Evolutionary conservation across 2,797 vertebrate genomes (phyloP), one percentile per base, ranked within the genome.

Genomic region (Hephaestus fuliginosus): DNA sequence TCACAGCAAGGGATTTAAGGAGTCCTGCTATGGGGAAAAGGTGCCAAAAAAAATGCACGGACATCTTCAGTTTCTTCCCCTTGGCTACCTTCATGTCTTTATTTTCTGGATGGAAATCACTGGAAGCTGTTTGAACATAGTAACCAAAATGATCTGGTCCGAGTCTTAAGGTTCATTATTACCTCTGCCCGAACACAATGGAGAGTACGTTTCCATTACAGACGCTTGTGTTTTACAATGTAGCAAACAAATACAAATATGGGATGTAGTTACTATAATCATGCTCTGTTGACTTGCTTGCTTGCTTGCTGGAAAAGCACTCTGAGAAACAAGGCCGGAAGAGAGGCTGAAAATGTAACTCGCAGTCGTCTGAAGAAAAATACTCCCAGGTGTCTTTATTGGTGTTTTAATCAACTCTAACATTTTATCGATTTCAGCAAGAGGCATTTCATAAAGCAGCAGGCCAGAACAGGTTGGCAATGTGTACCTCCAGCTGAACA

Each of bases 331-430:
- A 28, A 81, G 57, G 63, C 58, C 39, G 10, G 81, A 74, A 77
- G 63, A 73, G 36, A 75, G 51, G 72, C 73, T 83, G 65, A 74
- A 78, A 82, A 72, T 75, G 75, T 84, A 80, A 84, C 76, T 67
- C n/a, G 12, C 77, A 72, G 81, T 81, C 36, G 22, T 88, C 77
- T 78, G 65, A 78, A 67, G 79, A 89, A 74, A 89, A 80, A 87
- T 74, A 81, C 90, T 84, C 91, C 60, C 0, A 70, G 82, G 91
- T 87, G 90, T 89, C 86, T 90, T 93, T 91, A 92, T 92, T 88
- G 88, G 80, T 92, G 90, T 93, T 93, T 93, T 93, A 94, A 94
- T 94, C 91, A 92, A 92, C 81, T 91, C 89, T 61, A 92, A 90
- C 86, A 88, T 90, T 91, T 93, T 91, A 94, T 94, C 66, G 91